These are phyloP conservation scores for Astyanax mexicanus DNA, from an alignment of 2,797 vertebrate genomes.

Conservation along the genomic window DNA sequence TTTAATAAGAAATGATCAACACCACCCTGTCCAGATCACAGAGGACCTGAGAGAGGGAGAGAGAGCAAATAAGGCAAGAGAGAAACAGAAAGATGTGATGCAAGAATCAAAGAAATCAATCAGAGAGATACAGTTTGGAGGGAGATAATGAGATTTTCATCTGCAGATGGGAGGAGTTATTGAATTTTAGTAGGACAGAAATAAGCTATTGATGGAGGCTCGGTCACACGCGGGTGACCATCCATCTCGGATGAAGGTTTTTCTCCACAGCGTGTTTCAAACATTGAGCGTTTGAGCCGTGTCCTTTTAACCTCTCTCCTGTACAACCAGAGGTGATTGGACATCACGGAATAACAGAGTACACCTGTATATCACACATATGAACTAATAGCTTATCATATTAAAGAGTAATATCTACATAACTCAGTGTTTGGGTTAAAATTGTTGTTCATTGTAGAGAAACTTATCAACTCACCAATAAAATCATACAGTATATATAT, in stretches of 20 bases:
- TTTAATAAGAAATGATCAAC: too few relatives aligned
- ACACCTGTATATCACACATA: too few relatives aligned
- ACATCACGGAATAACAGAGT: too few relatives aligned
- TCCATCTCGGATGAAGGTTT: constrained; percentile 25
- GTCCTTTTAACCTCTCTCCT: constrained; percentile 21
- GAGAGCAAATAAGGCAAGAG: constrained; percentile 16
- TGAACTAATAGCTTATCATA: too few relatives aligned
- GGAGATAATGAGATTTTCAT: constrained; percentile 42
- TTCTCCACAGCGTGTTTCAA: not conserved
- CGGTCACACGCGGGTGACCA: not conserved
- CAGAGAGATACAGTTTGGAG: constrained; percentile 29
- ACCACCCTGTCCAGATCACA: too few relatives aligned
- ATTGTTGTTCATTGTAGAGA: too few relatives aligned
- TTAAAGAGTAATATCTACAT: too few relatives aligned
- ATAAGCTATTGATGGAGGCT: constrained; percentile 28
- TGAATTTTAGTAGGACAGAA: constrained; percentile 26
- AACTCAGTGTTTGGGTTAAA: too few relatives aligned
- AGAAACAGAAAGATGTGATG: constrained; percentile 27
- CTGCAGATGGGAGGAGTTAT: constrained; percentile 30
- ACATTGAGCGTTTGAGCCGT: constrained; percentile 17
- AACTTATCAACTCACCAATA: too few relatives aligned
- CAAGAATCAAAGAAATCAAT: constrained; percentile 32
- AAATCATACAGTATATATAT: too few relatives aligned
- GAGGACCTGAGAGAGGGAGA: not conserved
- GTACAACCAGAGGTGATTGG: not conserved